Evolutionary conservation across 2,888 invertebrate species (phyloP), one percentile per base, ranked within the genome.

Genomic region (Electrophaes corylata): DNA sequence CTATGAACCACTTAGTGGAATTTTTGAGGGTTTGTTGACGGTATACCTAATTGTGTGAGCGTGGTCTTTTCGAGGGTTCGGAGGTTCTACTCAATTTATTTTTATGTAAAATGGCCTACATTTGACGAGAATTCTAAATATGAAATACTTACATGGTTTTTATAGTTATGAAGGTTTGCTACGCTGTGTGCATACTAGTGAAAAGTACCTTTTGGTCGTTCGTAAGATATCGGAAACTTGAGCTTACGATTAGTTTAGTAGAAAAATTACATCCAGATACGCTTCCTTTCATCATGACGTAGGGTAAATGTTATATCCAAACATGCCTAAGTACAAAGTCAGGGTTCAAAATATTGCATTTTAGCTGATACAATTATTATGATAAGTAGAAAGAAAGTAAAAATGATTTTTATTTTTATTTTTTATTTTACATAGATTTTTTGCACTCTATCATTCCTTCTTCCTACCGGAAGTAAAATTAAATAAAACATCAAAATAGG

Each of bases 401-500:
- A n/a, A n/a, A n/a, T n/a, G n/a, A n/a, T n/a, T n/a, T n/a, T 23
- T 23, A 23, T 23, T 23, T 23, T 23, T 23, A 4, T 23, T 4
- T 23, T 23, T 23, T 12, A 33, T 29, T 29, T 29, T 29, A n/a
- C 3, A 33, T n/a, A n/a, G n/a, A n/a, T n/a, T n/a, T n/a, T n/a
- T n/a, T n/a, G n/a, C n/a, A n/a, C n/a, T n/a, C 33, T 3, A 33
- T 6, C n/a, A 29, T 23, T 6, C 6, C 29, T 11, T 11, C 8
- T 29, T 29, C 11, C 11, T n/a, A n/a, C n/a, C n/a, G n/a, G n/a
- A n/a, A 8, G 29, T 10, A 29, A 10, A 1, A 4, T 12, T 6
- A 59, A 67, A 73, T 78, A 73, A 75, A 71, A 79, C 68, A 63
- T 65, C 54, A 11, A 52, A 37, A 45, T 55, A 74, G 75, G 85